These are phyloP conservation scores for Drosophila biarmipes DNA, from an alignment of 1,140 invertebrate species.

Conservation along the genomic window DNA sequence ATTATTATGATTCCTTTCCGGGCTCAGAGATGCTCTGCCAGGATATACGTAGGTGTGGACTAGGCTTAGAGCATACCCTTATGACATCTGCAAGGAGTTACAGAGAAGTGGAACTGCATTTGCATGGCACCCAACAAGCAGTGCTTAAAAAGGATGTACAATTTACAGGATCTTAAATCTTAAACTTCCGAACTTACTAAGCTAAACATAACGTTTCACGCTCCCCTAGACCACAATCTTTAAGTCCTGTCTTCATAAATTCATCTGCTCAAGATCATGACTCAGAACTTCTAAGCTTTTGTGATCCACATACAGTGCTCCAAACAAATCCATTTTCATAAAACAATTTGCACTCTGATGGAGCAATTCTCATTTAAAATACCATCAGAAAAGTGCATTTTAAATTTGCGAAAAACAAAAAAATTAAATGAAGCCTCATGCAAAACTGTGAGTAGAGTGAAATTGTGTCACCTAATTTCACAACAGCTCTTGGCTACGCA, in stretches of 20 bases:
- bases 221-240: no score
- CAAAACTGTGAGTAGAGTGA: constrained; percentile 44
- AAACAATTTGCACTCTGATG: constrained; percentile 32
- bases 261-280: neutral
- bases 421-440: constrained; percentile 19
- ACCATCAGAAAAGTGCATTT: constrained; percentile 69
- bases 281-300: neutral
- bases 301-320: neutral
- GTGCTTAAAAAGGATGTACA: no score
- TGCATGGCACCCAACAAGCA: neutral
- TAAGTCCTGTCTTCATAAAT: neutral
- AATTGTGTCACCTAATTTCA: constrained; percentile 79
- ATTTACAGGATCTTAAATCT: no score
- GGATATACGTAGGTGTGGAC: neutral
- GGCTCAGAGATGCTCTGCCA: neutral
- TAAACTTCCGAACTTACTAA: no score
- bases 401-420: constrained; percentile 44
- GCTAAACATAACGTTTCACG: neutral
- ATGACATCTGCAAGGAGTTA: neutral
- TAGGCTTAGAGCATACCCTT: no score
- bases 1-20: constrained; percentile 19
- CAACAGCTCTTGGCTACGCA: constrained; percentile 63
- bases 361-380: constrained; percentile 64
- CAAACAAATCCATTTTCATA: constrained; percentile 6
- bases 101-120: neutral